Evolutionary conservation across 2,888 invertebrate genomes (phyloP).

Genomic region (Pseudolycoriella hygida): DNA sequence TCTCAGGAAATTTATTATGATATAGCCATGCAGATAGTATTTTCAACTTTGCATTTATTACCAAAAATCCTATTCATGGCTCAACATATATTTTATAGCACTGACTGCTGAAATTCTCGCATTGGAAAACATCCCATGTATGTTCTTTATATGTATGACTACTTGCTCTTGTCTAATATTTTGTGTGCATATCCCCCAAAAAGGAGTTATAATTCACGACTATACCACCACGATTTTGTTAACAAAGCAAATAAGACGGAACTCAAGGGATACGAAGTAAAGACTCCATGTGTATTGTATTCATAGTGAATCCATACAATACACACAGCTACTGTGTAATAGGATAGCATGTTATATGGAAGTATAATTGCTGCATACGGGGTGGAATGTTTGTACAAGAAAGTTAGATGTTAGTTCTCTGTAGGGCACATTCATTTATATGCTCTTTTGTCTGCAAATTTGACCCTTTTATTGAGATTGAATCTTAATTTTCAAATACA

Average conservation of each 20-base stretch:
- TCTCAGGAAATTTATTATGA: not conserved
- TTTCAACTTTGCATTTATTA: too few relatives aligned
- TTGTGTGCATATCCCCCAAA: conserved; percentile 1
- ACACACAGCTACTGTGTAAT: too few relatives aligned
- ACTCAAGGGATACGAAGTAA: not conserved
- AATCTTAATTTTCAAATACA: not conserved
- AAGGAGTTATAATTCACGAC: conserved; percentile 1
- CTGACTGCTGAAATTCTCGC: too few relatives aligned
- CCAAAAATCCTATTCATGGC: too few relatives aligned
- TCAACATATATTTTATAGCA: too few relatives aligned
- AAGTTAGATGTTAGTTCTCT: conserved; percentile 1
- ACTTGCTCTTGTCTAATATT: not conserved
- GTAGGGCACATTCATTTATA: conserved; percentile 1
- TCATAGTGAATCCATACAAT: too few relatives aligned
- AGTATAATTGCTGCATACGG: not conserved
- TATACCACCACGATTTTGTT: conserved; percentile 1
- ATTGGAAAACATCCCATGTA: not conserved
- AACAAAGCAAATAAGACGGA: conserved; percentile 1
- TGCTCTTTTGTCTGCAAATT: conserved; percentile 1
- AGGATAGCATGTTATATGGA: too few relatives aligned
- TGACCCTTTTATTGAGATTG: not conserved
- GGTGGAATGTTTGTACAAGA: not conserved
- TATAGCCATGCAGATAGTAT: too few relatives aligned
- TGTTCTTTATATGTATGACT: not conserved
- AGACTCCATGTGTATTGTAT: too few relatives aligned